phyloP scores from a whole-genome alignment of 2,797 vertebrate species.

The Orientallactaga sibirica region DNA sequence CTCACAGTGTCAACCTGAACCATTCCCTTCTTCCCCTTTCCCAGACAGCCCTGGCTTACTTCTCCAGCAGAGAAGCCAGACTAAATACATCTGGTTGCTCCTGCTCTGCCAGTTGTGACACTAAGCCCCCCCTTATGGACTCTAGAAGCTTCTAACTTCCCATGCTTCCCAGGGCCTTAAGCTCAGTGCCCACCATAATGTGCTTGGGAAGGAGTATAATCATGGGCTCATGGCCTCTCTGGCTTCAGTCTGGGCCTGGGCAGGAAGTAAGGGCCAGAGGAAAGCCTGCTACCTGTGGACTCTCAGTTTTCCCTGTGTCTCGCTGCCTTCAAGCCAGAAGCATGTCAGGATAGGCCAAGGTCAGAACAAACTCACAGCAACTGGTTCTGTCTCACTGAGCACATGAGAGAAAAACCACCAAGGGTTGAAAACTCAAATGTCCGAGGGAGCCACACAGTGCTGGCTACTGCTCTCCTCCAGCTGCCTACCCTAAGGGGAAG shows the following conservation, averaged over 20 bases:
- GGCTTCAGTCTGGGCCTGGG: not conserved
- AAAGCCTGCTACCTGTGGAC: not conserved
- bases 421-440: not conserved
- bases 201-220: not conserved
- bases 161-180: not conserved
- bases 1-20: not conserved
- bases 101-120: not conserved
- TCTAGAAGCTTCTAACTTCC: not conserved
- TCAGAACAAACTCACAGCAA: not conserved
- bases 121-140: not conserved
- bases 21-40: not conserved
- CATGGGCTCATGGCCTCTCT: not conserved
- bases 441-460: not conserved
- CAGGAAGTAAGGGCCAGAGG: not conserved
- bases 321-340: not conserved
- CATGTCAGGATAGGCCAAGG: not conserved
- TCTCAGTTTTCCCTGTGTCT: not conserved
- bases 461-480: not conserved
- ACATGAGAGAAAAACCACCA: not conserved
- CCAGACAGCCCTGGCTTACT: not conserved
- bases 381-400: not conserved
- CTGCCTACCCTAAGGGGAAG: too few relatives aligned
- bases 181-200: not conserved
- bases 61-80: slow-evolving; percentile 21
- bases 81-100: not conserved